phyloP scores from a whole-genome alignment of 1,140 invertebrate species.

The Bombus waltoni region DNA sequence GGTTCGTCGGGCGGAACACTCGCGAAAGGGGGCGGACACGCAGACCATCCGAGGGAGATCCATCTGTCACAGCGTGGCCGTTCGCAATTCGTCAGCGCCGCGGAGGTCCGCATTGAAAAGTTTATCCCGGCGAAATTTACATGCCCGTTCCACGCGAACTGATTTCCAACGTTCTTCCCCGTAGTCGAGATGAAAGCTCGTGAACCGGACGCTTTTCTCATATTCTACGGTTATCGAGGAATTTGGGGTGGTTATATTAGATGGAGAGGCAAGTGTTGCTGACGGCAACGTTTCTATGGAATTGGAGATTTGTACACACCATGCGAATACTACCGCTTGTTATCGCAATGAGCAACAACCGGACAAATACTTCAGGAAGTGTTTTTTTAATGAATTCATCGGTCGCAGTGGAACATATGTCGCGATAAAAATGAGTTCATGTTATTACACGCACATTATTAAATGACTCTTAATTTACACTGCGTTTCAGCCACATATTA shows the following conservation, averaged over 20 bases:
- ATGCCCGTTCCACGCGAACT: slow-evolving; percentile 21
- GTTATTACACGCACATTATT: slow-evolving; percentile 21
- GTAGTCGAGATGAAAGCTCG: background rate
- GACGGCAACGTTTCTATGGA: background rate
- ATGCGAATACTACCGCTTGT: background rate
- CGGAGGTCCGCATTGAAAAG: slow-evolving; percentile 64
- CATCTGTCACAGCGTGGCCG: slow-evolving; percentile 74
- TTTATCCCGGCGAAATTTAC: slow-evolving; percentile 60
- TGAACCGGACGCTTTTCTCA: background rate
- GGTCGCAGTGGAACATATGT: background rate
- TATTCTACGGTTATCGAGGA: background rate
- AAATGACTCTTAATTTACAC: slow-evolving; percentile 6
- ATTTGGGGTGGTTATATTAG: background rate
- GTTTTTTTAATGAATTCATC: background rate
- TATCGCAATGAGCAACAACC: background rate
- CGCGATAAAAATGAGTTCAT: background rate
- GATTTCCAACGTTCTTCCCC: slow-evolving; percentile 3
- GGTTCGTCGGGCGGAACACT: slow-evolving; percentile 63
- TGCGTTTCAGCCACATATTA: background rate
- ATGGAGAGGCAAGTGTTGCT: background rate
- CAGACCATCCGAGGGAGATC: slow-evolving; percentile 56
- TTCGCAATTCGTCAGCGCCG: slow-evolving; percentile 68
- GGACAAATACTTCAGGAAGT: too few relatives aligned
- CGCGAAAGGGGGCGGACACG: slow-evolving; percentile 62
- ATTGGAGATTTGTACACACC: too few relatives aligned